Conservation (phyloP, 2,113 vertebrate genomes). For the Ameiurus melas region DNA sequence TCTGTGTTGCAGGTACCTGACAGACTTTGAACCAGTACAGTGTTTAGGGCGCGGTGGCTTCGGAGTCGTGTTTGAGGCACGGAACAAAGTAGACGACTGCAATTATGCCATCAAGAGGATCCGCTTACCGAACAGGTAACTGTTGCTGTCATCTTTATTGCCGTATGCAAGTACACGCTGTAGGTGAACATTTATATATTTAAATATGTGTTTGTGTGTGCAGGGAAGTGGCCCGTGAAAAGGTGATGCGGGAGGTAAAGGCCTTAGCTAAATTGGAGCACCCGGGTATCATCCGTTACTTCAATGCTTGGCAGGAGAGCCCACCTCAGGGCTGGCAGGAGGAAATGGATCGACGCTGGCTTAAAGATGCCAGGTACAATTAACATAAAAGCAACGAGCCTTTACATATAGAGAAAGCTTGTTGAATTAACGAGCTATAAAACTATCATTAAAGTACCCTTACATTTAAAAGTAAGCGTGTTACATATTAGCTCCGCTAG, state of each 20-base stretch:
- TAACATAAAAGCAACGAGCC: neutral
- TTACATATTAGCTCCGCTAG: neutral
- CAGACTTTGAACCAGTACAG: conserved; percentile 96
- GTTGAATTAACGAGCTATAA: neutral
- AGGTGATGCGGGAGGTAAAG: conserved; percentile 98
- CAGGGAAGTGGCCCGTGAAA: conserved; percentile 92
- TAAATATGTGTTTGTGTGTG: neutral
- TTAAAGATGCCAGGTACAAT: conserved; percentile 89
- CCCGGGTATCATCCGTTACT: conserved; percentile 95
- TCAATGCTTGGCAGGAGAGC: conserved; percentile 97
- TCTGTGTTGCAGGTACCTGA: conserved; percentile 82
- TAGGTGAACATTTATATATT: neutral
- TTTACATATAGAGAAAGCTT: neutral
- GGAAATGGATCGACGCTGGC: conserved; percentile 93
- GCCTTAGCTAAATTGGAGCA: conserved; percentile 96
- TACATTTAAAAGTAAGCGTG: neutral
- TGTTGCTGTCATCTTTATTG: neutral
- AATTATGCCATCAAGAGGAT: conserved; percentile 99
- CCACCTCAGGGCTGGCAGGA: conserved; percentile 97
- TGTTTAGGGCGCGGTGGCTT: conserved; percentile 96
- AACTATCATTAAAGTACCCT: neutral
- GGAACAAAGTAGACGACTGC: conserved; percentile 98
- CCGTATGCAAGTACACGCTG: neutral
- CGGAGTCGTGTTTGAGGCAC: conserved; percentile 96
- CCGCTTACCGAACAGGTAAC: conserved; percentile 93